These are phyloP conservation scores for Herpailurus yagouaroundi DNA, from an alignment of 2,113 vertebrate genomes.

Conservation along the genomic window DNA sequence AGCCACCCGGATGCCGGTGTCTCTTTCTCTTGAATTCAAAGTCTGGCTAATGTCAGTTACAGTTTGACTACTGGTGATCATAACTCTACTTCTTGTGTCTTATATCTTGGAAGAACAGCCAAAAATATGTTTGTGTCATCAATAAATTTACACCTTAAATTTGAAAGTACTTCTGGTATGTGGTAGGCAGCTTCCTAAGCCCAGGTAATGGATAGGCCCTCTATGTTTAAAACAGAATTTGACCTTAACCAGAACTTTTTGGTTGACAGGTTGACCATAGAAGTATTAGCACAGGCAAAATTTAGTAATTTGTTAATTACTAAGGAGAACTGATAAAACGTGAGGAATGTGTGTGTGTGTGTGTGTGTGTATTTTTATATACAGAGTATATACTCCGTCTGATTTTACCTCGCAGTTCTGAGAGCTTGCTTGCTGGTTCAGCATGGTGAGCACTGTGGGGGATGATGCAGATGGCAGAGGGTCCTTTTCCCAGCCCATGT, in stretches of 20 bases:
- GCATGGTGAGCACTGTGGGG: fast-evolving
- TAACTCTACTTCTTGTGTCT: neutral
- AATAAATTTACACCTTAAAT: constrained; percentile 23
- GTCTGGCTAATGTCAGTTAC: constrained; percentile 21
- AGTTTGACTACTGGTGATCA: neutral
- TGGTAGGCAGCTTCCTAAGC: neutral
- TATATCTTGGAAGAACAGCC: neutral
- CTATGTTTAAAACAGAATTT: constrained; percentile 20
- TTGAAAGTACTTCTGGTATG: constrained; percentile 4
- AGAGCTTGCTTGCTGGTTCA: neutral
- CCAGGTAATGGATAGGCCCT: neutral
- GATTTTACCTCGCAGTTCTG: neutral
- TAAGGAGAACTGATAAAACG: neutral
- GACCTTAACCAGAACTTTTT: constrained; percentile 19
- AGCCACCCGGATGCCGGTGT: no score
- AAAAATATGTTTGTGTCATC: constrained; percentile 23
- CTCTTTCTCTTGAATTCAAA: neutral
- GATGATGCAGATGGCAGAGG: fast-evolving
- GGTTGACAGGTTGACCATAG: neutral
- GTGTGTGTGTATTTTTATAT: neutral
- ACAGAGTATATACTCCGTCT: neutral
- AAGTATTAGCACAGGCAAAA: neutral
- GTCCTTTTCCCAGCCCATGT: neutral
- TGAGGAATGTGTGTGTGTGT: neutral
- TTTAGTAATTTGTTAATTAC: neutral